Base-by-base conservation (phyloP, 1,140 invertebrate species). In the Galleria mellonella region DNA sequence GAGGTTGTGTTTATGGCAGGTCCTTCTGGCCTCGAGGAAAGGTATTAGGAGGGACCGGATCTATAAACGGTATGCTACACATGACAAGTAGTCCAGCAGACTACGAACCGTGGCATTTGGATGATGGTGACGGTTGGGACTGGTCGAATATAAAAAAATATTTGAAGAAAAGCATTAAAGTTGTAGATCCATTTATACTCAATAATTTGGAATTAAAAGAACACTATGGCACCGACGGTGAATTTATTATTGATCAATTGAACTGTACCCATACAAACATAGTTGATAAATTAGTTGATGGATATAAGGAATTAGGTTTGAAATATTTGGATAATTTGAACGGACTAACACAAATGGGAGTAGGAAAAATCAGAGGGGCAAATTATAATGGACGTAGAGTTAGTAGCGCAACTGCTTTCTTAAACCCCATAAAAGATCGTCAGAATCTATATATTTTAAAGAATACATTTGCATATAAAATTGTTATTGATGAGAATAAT, bases 101-200 rank as follows among this genome's bases (percentile, higher is more conserved):
- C 58, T 93, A 92, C 52, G 87, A 91, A 86, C 15, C 93, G 89
- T 93, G 89, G 89, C 58, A 83, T 52, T 1, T 55, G 64, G 44
- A 87, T 77, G 12, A 62, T 6, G 83, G 88, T 31, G 51, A 74
- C 9, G 89, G 89, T 36, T 89, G 92, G 93, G 89, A 90, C 12
- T 95, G 91, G 70, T 73, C 88, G 1, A 89, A 90, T 0, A 89
- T 94, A 72, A 88, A 90, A 27, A 91, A 92, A 58, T 92, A 90
- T 60, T 92, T 92, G 53, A 87, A 87, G 68, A 88, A 89, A 68
- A 78, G 76, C 37, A 86, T 88, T 72, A 77, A 83, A 56, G 55
- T 75, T 14, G 60, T 68, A 17, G 69, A 67, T 33, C 75, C 62
- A 4, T 74, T 43, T 17, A 79, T 65, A 36, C 58, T 46, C 33